A percentile compares a stretch with the other conserved stretches of the same genome.
Evolutionary conservation across 2,113 vertebrate genomes (phyloP).

Genomic region (Lethenteron reissneri): DNA sequence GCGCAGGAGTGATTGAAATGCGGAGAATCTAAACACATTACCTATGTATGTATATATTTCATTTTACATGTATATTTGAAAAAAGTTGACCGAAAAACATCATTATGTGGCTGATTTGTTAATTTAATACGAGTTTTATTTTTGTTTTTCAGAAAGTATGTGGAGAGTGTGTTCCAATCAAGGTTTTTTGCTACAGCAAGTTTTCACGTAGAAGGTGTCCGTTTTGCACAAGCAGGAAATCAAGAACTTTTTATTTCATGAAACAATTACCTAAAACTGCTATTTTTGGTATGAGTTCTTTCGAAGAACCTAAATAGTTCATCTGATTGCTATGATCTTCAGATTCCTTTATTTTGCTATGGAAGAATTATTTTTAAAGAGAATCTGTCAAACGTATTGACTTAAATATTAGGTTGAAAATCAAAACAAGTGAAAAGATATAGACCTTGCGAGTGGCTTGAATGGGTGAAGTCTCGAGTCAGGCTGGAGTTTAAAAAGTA

Average conservation of each 20-base stretch:
- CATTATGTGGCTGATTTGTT: too few species aligned
- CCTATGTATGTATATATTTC: too few species aligned
- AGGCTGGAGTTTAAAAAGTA: too few species aligned
- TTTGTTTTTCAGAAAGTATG: too few species aligned
- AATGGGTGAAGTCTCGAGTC: background rate
- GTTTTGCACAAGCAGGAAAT: slow-evolving; percentile 2
- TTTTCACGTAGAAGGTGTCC: slow-evolving; percentile 2
- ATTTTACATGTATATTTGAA: too few species aligned
- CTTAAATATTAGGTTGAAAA: background rate
- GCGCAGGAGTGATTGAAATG: too few species aligned
- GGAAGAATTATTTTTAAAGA: slow-evolving; percentile 6
- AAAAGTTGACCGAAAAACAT: too few species aligned
- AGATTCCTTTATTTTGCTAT: slow-evolving; percentile 7
- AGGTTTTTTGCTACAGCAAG: slow-evolving; percentile 3
- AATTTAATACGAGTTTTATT: too few species aligned
- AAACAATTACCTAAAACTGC: slow-evolving; percentile 3
- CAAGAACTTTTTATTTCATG: background rate
- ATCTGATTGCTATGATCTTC: slow-evolving; percentile 6
- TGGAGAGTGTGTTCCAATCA: background rate
- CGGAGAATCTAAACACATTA: too few species aligned
- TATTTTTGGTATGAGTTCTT: slow-evolving; percentile 6
- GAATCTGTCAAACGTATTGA: background rate
- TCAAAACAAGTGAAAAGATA: background rate
- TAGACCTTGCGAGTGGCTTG: slow-evolving; percentile 2
- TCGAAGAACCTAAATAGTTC: slow-evolving; percentile 1